Percentiles rank a stretch among this genome's conserved stretches.
These are phyloP conservation scores for Pyrocephalus nanus DNA, from an alignment of 2,797 vertebrate species.

Conservation along the genomic window DNA sequence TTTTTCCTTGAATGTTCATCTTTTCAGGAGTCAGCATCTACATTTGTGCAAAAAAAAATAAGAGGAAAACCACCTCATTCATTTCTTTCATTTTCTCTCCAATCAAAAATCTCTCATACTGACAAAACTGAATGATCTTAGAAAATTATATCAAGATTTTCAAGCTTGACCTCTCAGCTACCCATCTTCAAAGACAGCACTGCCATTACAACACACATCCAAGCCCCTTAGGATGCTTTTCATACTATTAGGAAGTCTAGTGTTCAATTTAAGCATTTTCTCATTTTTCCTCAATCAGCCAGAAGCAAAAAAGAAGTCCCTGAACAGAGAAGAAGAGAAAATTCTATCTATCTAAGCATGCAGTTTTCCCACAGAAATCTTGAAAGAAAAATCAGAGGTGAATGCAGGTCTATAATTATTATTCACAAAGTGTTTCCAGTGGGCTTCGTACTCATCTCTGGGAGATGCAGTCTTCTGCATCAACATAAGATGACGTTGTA, in stretches of 20 bases:
- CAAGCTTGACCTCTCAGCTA: neutral
- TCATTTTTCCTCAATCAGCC: slow-evolving; percentile 39
- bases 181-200: neutral
- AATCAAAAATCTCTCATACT: neutral
- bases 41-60: neutral
- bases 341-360: neutral
- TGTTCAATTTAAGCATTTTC: neutral
- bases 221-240: neutral
- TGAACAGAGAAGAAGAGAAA: neutral
- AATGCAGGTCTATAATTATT: neutral
- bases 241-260: neutral
- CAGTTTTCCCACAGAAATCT: neutral
- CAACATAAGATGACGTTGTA: neutral
- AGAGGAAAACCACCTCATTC: neutral
- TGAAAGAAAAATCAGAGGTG: neutral
- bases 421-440: neutral
- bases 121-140: neutral
- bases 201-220: neutral
- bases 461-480: neutral
- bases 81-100: neutral
- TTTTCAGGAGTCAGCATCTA: neutral
- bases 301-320: neutral
- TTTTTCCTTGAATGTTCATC: neutral
- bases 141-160: neutral
- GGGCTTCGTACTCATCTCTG: neutral